Base-by-base conservation (phyloP, 2,888 invertebrate genomes). In the Melieria omissa region DNA sequence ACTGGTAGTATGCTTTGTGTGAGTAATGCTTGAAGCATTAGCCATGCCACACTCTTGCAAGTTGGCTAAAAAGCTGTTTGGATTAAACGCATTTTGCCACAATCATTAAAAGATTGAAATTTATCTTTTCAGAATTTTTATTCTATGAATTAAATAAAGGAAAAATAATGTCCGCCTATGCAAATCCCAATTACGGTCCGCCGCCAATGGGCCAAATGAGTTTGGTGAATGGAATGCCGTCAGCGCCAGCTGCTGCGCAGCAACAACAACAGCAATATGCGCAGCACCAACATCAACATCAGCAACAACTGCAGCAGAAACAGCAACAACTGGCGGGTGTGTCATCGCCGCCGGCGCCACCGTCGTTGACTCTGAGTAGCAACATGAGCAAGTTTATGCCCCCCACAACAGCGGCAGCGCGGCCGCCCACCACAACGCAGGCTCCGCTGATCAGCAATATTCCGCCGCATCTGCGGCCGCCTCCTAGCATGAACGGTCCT, bases 381-480 rank as follows among this genome's bases (percentile, higher is more conserved):
- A 78, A 78, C 60, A 77, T 81, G 65, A 81, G 78, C 49, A 80
- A 80, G 71, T 81, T 78, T 64, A 80, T 81, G 78, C 81, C 81
- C 42, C 57, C 70, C 68, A 42, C 69, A 64, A 61, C 73, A 57
- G 63, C 69, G 52, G 60, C 69, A 64, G 62, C 74, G n/a, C 72
- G 63, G 54, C 71, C 75, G 29, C 63, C 70, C 70, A 44, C 42
- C 29, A 62, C 69, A 62, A 47, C 75, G 46, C 61, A 67, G 66
- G 68, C 72, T n/a, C 74, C 75, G 57, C 64, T 76, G 44, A 62
- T 71, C 41, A 80, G 74, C 54, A 82, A 81, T 74, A 64, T 83
- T 61, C 82, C 83, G 45, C 75, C 78, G 4, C 81, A 84, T 76
- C 71, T 83, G 71, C 79, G 84, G 68, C 81, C 81, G 5, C 69